Evolutionary conservation across 2,888 invertebrate genomes (phyloP), one percentile per base, ranked within the genome.

Genomic region (Pollenia angustigena): DNA sequence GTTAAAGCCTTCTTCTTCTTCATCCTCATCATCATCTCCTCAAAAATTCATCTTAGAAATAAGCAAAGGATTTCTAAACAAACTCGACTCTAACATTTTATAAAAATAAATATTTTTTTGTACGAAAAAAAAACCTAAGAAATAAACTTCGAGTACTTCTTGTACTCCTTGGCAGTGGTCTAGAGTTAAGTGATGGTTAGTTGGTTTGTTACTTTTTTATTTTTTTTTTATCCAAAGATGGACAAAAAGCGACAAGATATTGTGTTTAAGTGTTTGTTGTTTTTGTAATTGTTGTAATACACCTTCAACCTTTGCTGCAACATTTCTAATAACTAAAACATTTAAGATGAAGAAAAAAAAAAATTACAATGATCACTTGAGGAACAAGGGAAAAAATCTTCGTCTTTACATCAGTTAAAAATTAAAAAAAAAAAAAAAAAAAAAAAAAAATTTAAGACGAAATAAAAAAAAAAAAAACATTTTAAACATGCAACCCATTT

Each of bases 261-360:
- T 75, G 40, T 60, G 40, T 60, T 62, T 69, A 84, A 84, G 84
- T 84, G 68, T 84, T 80, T 84, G 72, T 80, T 85, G 72, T 62
- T 85, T 80, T 81, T 85, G 80, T 68, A 75, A 64, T 80, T 81
- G 85, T 81, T 85, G 82, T 80, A 80, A 86, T 68, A 86, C 88
- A 88, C 88, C 88, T 89, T 85, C 89, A 88, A 89, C 88, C 89
- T 89, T 88, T 82, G 16, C 79, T 74, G 85, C 85, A 79, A 84
- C 81, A 83, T 87, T 87, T 87, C 85, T 86, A 81, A 85, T 71
- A 75, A 86, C 60, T 62, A 68, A 72, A 81, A 52, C 23, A 85
- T 16, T 23, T 48, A 56, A 62, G 6, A 75, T 14, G 44, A 56
- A 56, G 2, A 18, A 66, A 60, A 23, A 66, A 60, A 23, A 40